phyloP scores from a whole-genome alignment of 2,797 vertebrate species.

The Sparidentex hasta region DNA sequence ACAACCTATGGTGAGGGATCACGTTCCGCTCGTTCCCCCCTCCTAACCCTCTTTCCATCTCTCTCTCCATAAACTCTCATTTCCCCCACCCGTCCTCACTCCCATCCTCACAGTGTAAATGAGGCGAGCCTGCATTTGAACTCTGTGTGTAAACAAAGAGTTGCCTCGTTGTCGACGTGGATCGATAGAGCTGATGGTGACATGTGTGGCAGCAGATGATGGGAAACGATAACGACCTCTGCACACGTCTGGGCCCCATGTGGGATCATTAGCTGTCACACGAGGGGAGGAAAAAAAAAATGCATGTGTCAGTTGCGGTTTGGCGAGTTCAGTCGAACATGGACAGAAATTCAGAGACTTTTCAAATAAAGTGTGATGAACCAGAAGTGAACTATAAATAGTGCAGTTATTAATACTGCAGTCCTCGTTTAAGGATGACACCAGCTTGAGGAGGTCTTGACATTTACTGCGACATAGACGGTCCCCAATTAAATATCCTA shows the following conservation, averaged over 20 bases:
- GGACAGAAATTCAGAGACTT: not conserved
- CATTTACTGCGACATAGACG: slow-evolving; percentile 17
- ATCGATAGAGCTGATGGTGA: slow-evolving; percentile 43
- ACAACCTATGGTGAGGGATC: not conserved
- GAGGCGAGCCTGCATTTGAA: slow-evolving; percentile 42
- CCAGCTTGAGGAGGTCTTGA: not conserved
- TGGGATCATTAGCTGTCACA: slow-evolving; percentile 25
- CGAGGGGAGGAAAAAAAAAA: not conserved
- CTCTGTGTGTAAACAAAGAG: slow-evolving; percentile 58
- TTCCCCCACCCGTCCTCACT: not conserved
- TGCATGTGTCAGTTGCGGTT: not conserved
- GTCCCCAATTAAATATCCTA: not conserved
- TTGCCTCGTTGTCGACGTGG: not conserved
- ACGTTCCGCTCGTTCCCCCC: not conserved
- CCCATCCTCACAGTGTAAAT: slow-evolving; percentile 45
- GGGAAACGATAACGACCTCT: slow-evolving; percentile 42
- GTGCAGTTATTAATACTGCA: not conserved
- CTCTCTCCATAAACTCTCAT: slow-evolving; percentile 15
- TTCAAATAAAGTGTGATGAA: not conserved
- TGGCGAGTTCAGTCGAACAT: slow-evolving; percentile 8
- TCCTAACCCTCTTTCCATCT: not conserved
- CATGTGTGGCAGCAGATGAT: slow-evolving; percentile 18
- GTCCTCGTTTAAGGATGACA: slow-evolving; percentile 7
- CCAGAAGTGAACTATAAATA: slow-evolving; percentile 10
- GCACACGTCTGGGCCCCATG: slow-evolving; percentile 5